Percentiles rank a stretch among this genome's conserved stretches.
Evolutionary conservation across 1,140 invertebrate genomes (phyloP).

Genomic region (Mactra quadrangularis): DNA sequence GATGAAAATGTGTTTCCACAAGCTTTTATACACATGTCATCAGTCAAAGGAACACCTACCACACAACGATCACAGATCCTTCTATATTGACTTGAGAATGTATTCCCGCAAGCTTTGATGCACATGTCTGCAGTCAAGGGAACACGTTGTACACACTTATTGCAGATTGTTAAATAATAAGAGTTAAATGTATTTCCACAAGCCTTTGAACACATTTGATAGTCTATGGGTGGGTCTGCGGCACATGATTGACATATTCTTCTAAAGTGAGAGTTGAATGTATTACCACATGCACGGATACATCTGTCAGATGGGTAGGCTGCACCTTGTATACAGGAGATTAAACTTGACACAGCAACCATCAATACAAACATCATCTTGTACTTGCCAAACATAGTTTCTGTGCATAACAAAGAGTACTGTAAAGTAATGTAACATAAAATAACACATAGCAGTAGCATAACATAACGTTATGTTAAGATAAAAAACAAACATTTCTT

Average conservation of each 20-base stretch:
- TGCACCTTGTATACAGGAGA: not conserved
- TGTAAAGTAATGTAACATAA: no score
- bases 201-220: constrained; percentile 18
- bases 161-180: constrained; percentile 18
- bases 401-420: no score
- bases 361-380: no score
- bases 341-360: not conserved
- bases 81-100: constrained; percentile 2
- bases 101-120: constrained; percentile 34
- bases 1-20: constrained; percentile 13
- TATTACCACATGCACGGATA: constrained; percentile 25
- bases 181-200: constrained; percentile 19
- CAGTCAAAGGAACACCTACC: not conserved
- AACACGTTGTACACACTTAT: not conserved
- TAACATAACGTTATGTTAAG: no score
- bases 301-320: not conserved
- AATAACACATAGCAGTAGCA: no score
- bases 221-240: constrained; percentile 5
- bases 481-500: no score
- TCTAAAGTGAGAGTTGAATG: not conserved
- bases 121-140: constrained; percentile 5
- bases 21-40: not conserved
- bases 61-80: constrained; percentile 2
- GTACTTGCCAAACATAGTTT: no score
- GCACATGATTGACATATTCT: constrained; percentile 1